Evolutionary conservation across 2,797 vertebrate genomes (phyloP).

Genomic region (Enteromius unitaeniatus): DNA sequence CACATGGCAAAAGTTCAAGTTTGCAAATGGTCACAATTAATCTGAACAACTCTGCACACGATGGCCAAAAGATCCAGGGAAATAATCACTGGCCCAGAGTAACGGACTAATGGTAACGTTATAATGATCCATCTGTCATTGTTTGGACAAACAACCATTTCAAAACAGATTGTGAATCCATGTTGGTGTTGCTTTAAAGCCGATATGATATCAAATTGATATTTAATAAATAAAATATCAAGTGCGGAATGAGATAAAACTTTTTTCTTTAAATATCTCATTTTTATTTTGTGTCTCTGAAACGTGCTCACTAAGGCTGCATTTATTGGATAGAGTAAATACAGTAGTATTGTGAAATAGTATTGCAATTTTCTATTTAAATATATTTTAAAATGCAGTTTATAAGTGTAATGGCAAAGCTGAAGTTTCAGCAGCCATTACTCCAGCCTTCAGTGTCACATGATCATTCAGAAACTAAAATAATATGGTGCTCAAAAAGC

Average conservation of each 20-base stretch:
- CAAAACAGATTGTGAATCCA: neutral
- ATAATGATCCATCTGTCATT: neutral
- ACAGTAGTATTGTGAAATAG: neutral
- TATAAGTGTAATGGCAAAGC: neutral
- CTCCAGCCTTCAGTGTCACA: neutral
- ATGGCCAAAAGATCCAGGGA: slow-evolving; percentile 7
- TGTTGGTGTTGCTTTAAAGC: neutral
- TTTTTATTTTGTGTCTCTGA: neutral
- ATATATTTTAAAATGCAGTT: neutral
- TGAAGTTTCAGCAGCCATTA: neutral
- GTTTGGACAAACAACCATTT: neutral
- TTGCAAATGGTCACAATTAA: slow-evolving; percentile 44
- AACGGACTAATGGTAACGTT: neutral
- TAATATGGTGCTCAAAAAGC: neutral
- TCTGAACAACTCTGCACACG: neutral
- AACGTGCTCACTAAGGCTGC: neutral
- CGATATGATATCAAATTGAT: neutral
- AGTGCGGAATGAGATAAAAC: neutral
- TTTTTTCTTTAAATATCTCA: neutral
- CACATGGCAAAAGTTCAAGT: slow-evolving; percentile 14
- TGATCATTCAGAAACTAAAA: neutral
- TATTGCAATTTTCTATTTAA: neutral
- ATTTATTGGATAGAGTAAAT: neutral
- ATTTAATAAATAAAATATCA: neutral
- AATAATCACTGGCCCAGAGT: neutral